Evolutionary conservation across 2,888 invertebrate species (phyloP).

Genomic region (Altica lythri): DNA sequence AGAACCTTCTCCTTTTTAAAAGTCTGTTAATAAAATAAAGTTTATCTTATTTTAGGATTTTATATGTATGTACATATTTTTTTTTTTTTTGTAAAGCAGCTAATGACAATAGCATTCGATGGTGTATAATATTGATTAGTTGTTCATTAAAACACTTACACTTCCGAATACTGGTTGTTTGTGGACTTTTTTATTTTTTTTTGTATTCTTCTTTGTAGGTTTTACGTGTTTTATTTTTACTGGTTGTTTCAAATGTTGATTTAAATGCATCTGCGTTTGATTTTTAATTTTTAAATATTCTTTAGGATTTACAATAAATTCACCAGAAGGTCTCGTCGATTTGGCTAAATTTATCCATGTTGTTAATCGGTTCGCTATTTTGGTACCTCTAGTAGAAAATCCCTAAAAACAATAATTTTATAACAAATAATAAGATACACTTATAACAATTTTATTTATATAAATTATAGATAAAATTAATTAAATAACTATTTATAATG

Average conservation of each 20-base stretch:
- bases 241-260: too few relatives aligned
- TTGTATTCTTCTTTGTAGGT: constrained; percentile 21
- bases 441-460: background rate
- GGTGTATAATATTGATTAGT: too few relatives aligned
- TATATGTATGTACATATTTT: too few relatives aligned
- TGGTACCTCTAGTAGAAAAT: constrained; percentile 90
- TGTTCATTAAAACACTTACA: too few relatives aligned
- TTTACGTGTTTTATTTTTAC: background rate
- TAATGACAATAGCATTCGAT: too few relatives aligned
- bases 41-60: too few relatives aligned
- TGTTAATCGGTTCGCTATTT: constrained; percentile 75
- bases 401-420: constrained; percentile 62
- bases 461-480: background rate
- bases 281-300: constrained; percentile 13
- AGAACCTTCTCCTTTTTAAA: too few relatives aligned
- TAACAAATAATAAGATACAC: background rate
- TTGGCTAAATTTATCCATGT: constrained; percentile 86
- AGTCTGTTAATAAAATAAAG: too few relatives aligned
- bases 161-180: constrained; percentile 41
- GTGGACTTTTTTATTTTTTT: constrained; percentile 26
- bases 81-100: too few relatives aligned
- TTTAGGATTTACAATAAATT: constrained; percentile 74
- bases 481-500: background rate
- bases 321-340: constrained; percentile 71
- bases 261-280: background rate